Percentiles rank a stretch among this genome's conserved stretches.
These are phyloP conservation scores for Salvelinus alpinus DNA, from an alignment of 2,113 vertebrate genomes.

Conservation along the genomic window DNA sequence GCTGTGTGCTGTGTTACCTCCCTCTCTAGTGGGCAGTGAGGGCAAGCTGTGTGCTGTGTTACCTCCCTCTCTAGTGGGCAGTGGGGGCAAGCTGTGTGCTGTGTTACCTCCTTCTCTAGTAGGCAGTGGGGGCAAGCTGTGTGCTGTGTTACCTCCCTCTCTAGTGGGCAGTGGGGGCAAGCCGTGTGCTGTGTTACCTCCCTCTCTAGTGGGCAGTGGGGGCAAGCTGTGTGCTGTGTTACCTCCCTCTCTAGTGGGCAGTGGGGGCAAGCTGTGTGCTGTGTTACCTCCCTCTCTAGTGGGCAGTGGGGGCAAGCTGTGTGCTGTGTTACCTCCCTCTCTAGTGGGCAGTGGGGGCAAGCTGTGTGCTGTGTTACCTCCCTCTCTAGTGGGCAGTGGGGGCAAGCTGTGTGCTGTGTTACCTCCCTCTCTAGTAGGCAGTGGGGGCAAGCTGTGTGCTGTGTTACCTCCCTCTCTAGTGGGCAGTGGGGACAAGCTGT, in stretches of 20 bases:
- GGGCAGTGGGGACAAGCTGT: background rate
- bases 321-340: background rate
- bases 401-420: background rate
- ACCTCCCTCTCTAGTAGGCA: background rate
- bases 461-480: background rate
- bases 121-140: background rate
- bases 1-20: background rate
- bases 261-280: background rate
- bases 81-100: background rate
- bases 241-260: background rate
- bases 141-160: background rate
- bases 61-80: background rate
- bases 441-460: background rate
- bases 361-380: background rate
- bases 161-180: background rate
- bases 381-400: background rate
- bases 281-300: background rate
- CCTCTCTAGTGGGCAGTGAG: background rate
- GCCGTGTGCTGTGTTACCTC: background rate
- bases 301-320: background rate
- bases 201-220: background rate
- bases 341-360: background rate
- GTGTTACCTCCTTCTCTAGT: background rate
- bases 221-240: background rate
- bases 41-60: background rate